These are phyloP conservation scores for Bugula neritina DNA, from an alignment of 2,888 invertebrate species.

Conservation along the genomic window DNA sequence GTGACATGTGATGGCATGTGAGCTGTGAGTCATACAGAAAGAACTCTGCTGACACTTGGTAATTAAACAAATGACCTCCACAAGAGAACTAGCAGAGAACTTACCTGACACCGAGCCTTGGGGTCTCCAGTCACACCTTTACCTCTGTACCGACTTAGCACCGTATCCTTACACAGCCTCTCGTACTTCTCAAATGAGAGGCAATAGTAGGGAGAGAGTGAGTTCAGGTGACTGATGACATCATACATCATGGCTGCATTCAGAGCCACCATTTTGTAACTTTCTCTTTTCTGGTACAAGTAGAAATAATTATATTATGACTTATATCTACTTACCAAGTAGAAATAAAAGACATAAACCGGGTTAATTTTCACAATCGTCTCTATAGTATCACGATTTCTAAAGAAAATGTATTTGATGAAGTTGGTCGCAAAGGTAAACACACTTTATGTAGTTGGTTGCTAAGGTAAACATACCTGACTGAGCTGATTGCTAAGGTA, in stretches of 20 bases:
- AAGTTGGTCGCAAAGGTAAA: too few relatives aligned
- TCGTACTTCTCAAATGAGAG: conserved; percentile 44
- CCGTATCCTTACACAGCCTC: conserved; percentile 38
- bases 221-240: conserved; percentile 41
- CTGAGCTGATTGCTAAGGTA: conserved; percentile 37
- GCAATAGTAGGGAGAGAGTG: conserved; percentile 44
- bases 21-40: too few relatives aligned
- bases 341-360: too few relatives aligned
- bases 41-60: too few relatives aligned
- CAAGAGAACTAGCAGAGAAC: too few relatives aligned
- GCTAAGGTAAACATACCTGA: conserved; percentile 32
- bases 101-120: conserved; percentile 21
- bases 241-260: conserved; percentile 47
- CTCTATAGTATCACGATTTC: too few relatives aligned
- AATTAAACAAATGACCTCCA: too few relatives aligned
- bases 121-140: conserved; percentile 43
- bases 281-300: conserved; percentile 44
- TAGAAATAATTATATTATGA: too few relatives aligned
- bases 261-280: conserved; percentile 44
- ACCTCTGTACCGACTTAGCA: conserved; percentile 43
- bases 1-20: too few relatives aligned
- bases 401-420: too few relatives aligned
- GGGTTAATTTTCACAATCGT: too few relatives aligned
- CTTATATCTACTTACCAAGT: too few relatives aligned
- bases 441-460: neutral